Evolutionary conservation across 2,797 vertebrate species (phyloP).

Genomic region (Luscinia megarhynchos): DNA sequence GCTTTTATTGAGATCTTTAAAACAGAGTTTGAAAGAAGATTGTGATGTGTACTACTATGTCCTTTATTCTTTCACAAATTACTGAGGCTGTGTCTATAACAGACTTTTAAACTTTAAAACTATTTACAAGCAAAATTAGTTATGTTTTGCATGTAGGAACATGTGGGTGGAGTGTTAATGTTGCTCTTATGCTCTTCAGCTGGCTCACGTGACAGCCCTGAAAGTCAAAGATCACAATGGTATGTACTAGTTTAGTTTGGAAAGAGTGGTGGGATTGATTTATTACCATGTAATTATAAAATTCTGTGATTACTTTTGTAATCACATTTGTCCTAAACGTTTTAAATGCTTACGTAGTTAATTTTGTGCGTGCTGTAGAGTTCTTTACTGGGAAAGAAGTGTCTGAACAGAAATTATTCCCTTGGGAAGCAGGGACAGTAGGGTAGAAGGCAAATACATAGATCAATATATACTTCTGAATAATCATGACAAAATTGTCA

Average conservation of each 20-base stretch:
- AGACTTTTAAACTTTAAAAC: not conserved
- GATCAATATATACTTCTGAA: not conserved
- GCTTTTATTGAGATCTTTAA: not conserved
- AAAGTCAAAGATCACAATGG: conserved; percentile 88
- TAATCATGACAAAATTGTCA: not conserved
- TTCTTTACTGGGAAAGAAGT: not conserved
- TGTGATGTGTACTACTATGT: not conserved
- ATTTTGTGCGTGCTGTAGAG: not conserved
- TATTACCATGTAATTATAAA: not conserved
- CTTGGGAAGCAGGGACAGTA: not conserved
- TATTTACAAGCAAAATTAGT: not conserved
- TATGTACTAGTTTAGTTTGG: conserved; percentile 74
- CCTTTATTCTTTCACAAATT: not conserved
- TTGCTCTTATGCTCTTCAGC: conserved; percentile 74
- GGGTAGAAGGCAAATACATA: not conserved
- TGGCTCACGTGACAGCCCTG: conserved; percentile 88
- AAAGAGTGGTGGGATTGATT: not conserved
- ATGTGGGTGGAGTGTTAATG: conserved; percentile 2
- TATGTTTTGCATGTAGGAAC: not conserved
- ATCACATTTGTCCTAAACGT: not conserved
- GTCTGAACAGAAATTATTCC: not conserved
- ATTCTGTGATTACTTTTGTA: not conserved
- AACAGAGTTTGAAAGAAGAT: not conserved
- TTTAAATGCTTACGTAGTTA: not conserved
- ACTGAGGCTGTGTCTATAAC: not conserved